A percentile compares a stretch with the other conserved stretches of the same genome.
These are phyloP conservation scores for Coluber constrictor DNA, from an alignment of 2,797 vertebrate species.

Conservation along the genomic window DNA sequence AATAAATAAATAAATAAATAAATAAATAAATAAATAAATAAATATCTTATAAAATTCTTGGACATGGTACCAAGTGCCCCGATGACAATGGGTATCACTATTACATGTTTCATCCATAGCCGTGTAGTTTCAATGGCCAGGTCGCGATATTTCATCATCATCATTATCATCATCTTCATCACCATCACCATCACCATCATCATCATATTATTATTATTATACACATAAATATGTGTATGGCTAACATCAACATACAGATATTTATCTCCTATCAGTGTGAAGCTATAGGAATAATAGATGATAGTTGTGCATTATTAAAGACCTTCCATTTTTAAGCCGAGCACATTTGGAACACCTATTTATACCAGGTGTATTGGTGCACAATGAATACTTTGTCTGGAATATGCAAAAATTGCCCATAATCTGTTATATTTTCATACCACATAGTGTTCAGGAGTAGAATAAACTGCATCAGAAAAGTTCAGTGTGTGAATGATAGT, in stretches of 20 bases:
- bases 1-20: too few species aligned
- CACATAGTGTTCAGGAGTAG: not conserved
- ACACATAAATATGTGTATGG: not conserved
- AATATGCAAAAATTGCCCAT: conserved; percentile 17
- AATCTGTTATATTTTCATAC: not conserved
- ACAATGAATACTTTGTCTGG: not conserved
- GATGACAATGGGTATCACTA: too few species aligned
- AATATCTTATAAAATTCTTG: too few species aligned
- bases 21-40: too few species aligned
- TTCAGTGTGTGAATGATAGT: not conserved
- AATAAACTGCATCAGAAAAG: not conserved
- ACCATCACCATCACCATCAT: too few species aligned
- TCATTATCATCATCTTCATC: too few species aligned
- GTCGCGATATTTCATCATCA: too few species aligned
- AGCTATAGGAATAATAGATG: accelerated
- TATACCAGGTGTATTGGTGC: not conserved
- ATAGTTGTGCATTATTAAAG: not conserved
- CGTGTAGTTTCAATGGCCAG: too few species aligned
- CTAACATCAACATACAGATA: accelerated
- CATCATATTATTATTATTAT: too few species aligned
- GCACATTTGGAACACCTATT: not conserved
- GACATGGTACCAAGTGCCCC: too few species aligned
- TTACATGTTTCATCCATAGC: too few species aligned
- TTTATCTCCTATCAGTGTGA: not conserved
- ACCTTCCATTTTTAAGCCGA: not conserved